Evolutionary conservation across 2,888 invertebrate species (phyloP).

Genomic region (Anoplius nigerrimus): DNA sequence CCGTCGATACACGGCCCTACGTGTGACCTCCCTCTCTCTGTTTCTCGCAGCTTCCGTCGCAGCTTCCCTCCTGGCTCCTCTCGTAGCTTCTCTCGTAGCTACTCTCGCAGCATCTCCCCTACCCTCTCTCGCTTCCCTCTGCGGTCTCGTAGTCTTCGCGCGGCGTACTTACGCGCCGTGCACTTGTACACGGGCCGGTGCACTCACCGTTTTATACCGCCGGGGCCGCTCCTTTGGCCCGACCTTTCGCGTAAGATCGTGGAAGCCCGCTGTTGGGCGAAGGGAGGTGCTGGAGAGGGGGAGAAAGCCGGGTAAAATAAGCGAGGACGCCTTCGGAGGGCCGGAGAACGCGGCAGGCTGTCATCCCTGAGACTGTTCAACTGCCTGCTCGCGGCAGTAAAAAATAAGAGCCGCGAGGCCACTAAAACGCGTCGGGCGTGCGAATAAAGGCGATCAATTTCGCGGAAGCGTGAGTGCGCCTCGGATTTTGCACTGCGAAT

Average conservation of each 20-base stretch:
- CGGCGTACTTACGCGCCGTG: slow-evolving; percentile 5
- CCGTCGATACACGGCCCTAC: no score
- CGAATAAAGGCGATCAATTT: slow-evolving; percentile 4
- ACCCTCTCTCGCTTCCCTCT: not conserved
- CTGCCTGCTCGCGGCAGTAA: not conserved
- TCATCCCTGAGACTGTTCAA: slow-evolving; percentile 6
- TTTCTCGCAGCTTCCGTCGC: no score
- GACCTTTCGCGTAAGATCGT: not conserved
- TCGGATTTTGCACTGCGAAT: not conserved
- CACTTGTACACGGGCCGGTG: slow-evolving; percentile 2
- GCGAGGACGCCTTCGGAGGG: not conserved
- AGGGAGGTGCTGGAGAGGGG: not conserved
- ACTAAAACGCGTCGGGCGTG: not conserved
- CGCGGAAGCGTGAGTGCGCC: not conserved
- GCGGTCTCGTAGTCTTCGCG: not conserved
- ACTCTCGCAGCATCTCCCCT: no score
- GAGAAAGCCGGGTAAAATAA: slow-evolving; percentile 5
- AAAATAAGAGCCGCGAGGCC: slow-evolving; percentile 5
- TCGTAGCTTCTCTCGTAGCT: no score
- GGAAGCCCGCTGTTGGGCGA: not conserved
- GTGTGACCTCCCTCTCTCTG: no score
- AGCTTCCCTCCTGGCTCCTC: no score
- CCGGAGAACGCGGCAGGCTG: no score
- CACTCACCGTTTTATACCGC: slow-evolving; percentile 7
- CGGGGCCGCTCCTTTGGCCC: not conserved